These are phyloP conservation scores for Enteromius afrohamiltoni DNA, from an alignment of 2,797 vertebrate species.

Conservation along the genomic window DNA sequence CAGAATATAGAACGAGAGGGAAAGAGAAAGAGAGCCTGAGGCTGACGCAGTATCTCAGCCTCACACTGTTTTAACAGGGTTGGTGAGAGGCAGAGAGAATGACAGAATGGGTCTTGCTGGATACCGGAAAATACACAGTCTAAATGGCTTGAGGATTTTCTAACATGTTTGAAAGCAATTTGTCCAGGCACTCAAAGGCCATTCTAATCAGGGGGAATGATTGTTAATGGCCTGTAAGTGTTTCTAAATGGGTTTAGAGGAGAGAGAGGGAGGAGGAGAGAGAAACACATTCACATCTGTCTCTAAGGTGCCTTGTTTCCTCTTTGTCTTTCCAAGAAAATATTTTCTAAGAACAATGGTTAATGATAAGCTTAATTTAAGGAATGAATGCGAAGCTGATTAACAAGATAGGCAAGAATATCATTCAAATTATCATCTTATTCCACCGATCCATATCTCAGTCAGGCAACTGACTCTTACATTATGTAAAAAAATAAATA, in stretches of 20 bases:
- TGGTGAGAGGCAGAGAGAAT: constrained; percentile 32
- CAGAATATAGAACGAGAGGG: background rate
- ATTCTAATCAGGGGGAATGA: constrained; percentile 57
- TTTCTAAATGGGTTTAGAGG: constrained; percentile 51
- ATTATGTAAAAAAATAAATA: background rate
- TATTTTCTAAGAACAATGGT: constrained; percentile 3
- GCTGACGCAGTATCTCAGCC: constrained; percentile 12
- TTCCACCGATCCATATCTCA: background rate
- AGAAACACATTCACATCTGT: constrained; percentile 30
- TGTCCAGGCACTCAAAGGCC: constrained; percentile 50
- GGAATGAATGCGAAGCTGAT: constrained; percentile 10
- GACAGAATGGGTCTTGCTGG: constrained; percentile 24
- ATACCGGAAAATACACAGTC: background rate
- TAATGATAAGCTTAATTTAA: background rate
- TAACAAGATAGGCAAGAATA: constrained; percentile 3
- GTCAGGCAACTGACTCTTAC: background rate
- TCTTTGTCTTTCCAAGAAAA: background rate
- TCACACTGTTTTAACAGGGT: constrained; percentile 31
- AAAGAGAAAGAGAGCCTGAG: constrained; percentile 25
- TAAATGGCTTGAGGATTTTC: constrained; percentile 46
- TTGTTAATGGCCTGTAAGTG: constrained; percentile 59
- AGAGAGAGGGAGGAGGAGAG: constrained; percentile 18
- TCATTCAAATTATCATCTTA: constrained; percentile 4
- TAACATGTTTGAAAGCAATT: constrained; percentile 60
- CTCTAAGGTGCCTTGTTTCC: constrained; percentile 9